These are phyloP conservation scores for Helostoma temminkii DNA, from an alignment of 2,797 vertebrate genomes.

Conservation along the genomic window DNA sequence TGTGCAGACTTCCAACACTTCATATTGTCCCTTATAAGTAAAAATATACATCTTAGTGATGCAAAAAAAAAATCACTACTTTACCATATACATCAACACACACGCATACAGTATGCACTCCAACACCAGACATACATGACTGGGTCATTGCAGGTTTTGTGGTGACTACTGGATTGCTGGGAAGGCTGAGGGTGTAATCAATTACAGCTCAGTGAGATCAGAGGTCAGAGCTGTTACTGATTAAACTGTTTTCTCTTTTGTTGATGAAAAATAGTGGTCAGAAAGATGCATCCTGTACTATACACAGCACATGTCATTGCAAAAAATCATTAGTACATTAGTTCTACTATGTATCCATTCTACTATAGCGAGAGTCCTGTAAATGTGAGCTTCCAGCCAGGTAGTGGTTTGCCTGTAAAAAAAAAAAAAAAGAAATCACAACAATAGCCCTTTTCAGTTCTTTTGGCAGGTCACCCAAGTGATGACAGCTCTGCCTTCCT, in stretches of 20 bases:
- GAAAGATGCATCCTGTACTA: not conserved
- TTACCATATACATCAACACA: not conserved
- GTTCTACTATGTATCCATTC: not conserved
- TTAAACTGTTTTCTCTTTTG: not conserved
- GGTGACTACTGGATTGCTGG: constrained; percentile 38
- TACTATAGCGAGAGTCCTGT: too few species aligned
- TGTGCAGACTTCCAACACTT: not conserved
- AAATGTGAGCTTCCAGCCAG: constrained; percentile 4
- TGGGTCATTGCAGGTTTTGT: constrained; percentile 20
- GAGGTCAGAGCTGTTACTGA: constrained; percentile 9
- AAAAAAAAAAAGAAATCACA: not conserved
- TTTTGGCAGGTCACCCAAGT: constrained; percentile 24
- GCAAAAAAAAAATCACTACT: not conserved
- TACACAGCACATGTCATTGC: not conserved
- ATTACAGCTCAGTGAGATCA: constrained; percentile 31
- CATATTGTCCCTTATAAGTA: constrained; percentile 10
- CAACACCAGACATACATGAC: constrained; percentile 9
- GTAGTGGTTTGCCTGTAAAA: constrained; percentile 3
- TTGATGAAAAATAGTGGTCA: not conserved
- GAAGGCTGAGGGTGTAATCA: constrained; percentile 38
- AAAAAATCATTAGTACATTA: not conserved
- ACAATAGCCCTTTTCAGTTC: constrained; percentile 22
- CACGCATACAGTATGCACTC: not conserved
- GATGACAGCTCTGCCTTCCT: constrained; percentile 17
- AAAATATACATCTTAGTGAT: not conserved